Conservation (phyloP, 2,888 invertebrate genomes). For the Aphodius sticticus region DNA sequence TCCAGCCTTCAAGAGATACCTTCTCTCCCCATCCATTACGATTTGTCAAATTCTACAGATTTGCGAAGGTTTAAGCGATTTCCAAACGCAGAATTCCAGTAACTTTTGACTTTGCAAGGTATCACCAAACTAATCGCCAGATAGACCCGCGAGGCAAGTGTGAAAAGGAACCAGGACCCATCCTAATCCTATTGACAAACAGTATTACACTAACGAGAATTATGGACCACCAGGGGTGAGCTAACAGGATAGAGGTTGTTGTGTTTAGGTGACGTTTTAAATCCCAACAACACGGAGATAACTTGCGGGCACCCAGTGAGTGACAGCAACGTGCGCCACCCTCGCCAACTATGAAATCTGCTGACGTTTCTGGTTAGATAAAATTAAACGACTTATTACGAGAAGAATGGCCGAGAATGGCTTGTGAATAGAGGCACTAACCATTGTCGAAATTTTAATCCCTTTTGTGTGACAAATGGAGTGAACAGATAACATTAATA, state of each 20-base stretch:
- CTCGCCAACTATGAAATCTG: slow-evolving; percentile 32
- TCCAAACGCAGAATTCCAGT: background rate
- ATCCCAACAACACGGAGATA: background rate
- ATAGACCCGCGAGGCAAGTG: background rate
- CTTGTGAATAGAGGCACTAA: background rate
- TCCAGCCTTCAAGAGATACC: background rate
- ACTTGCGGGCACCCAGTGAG: slow-evolving; percentile 19
- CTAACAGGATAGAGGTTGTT: background rate
- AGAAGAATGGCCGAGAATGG: slow-evolving; percentile 13
- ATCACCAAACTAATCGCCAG: background rate
- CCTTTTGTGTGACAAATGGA: slow-evolving; percentile 4
- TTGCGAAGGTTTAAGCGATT: background rate
- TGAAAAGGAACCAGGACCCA: background rate
- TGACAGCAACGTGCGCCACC: slow-evolving; percentile 32
- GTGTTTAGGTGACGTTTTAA: slow-evolving; percentile 4
- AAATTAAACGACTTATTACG: slow-evolving; percentile 28
- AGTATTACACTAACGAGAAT: slow-evolving; percentile 11
- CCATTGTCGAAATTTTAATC: slow-evolving; percentile 4
- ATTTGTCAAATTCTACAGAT: background rate
- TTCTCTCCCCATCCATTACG: background rate
- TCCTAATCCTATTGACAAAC: slow-evolving; percentile 31
- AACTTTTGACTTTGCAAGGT: background rate
- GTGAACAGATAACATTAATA: background rate
- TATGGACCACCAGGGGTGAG: background rate
- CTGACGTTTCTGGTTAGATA: slow-evolving; percentile 34